Conservation (phyloP, 2,888 invertebrate genomes). For the Anoncus sp. region DNA sequence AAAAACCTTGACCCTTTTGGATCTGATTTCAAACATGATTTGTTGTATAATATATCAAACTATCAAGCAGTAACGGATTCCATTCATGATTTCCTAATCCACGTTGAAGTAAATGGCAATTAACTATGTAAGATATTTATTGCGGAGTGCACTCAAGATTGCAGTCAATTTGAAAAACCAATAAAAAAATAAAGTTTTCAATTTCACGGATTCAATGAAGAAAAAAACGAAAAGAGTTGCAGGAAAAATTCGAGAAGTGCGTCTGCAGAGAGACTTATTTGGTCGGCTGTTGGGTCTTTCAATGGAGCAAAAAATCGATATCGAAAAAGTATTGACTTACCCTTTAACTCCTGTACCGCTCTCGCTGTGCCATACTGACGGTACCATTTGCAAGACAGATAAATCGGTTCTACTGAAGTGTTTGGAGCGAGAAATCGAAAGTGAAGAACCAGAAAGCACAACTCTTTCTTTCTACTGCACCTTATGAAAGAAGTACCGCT, state of each 20-base stretch:
- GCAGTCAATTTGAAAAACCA: constrained; percentile 22
- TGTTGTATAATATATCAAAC: constrained; percentile 35
- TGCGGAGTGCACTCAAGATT: constrained; percentile 21
- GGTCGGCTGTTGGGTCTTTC: constrained; percentile 57
- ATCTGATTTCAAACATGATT: neutral
- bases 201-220: constrained; percentile 23
- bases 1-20: constrained; percentile 24
- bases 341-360: constrained; percentile 18
- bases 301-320: constrained; percentile 32
- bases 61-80: constrained; percentile 18
- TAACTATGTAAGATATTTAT: constrained; percentile 38
- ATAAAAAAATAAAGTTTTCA: constrained; percentile 19
- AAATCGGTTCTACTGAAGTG: constrained; percentile 24
- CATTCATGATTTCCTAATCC: constrained; percentile 26
- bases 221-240: constrained; percentile 56
- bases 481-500: constrained; percentile 30
- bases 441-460: constrained; percentile 16
- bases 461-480: constrained; percentile 56
- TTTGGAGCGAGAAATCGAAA: constrained; percentile 5
- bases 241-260: constrained; percentile 53
- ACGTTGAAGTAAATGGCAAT: constrained; percentile 23
- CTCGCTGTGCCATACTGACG: constrained; percentile 44
- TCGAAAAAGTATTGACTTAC: constrained; percentile 47
- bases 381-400: constrained; percentile 32
- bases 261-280: constrained; percentile 57